phyloP scores from a whole-genome alignment of 2,113 vertebrate genomes.

The Albula goreensis region DNA sequence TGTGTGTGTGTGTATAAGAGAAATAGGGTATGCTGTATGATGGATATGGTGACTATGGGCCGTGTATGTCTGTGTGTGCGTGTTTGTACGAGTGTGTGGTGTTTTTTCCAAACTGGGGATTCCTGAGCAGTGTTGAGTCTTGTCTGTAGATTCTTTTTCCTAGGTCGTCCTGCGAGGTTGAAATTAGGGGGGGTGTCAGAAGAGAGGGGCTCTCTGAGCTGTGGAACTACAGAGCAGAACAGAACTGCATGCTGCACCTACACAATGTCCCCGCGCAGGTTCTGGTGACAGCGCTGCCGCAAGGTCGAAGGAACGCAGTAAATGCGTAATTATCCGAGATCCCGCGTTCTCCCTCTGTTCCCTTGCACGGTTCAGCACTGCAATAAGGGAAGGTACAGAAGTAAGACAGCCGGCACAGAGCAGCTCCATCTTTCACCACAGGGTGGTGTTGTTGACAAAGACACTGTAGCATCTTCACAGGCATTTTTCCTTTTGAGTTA shows the following conservation, averaged over 20 bases:
- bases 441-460: neutral
- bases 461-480: neutral
- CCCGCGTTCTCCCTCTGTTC: neutral
- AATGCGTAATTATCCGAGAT: neutral
- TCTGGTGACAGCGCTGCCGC: neutral
- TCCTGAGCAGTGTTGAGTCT: neutral
- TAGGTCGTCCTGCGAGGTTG: neutral
- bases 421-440: neutral
- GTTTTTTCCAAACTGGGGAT: neutral
- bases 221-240: neutral
- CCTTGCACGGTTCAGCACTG: neutral
- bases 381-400: neutral
- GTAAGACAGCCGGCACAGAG: no score
- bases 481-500: neutral
- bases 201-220: neutral
- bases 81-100: neutral
- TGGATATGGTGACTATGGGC: neutral
- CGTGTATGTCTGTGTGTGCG: neutral
- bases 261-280: neutral
- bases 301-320: neutral
- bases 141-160: neutral
- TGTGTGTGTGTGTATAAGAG: neutral
- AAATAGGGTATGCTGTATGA: neutral
- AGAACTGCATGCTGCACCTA: neutral
- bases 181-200: no score